phyloP scores from a whole-genome alignment of 2,113 vertebrate genomes.

The Terrapene triunguis region DNA sequence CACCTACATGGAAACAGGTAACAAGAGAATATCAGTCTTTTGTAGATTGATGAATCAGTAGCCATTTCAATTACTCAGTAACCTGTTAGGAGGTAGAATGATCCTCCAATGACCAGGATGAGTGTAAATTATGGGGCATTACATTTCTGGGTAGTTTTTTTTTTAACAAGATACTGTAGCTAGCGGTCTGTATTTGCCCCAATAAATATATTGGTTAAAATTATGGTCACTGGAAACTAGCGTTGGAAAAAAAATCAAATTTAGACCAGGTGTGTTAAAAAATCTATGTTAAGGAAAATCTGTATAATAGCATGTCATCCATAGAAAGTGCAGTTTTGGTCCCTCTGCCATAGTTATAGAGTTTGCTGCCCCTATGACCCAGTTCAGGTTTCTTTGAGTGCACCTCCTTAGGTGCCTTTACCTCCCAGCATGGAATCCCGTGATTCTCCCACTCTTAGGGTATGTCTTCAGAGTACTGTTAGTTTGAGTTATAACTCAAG shows the following conservation, averaged over 20 bases:
- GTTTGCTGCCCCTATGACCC: not conserved
- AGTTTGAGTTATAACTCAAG: too few species aligned
- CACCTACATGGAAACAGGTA: not conserved
- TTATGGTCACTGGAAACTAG: not conserved
- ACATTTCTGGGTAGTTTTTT: not conserved
- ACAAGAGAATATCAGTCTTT: not conserved
- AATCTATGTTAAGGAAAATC: accelerated
- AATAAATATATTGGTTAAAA: not conserved
- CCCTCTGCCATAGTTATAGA: not conserved
- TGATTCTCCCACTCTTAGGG: too few species aligned
- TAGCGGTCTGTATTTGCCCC: not conserved
- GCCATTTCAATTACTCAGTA: not conserved
- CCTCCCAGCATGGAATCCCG: too few species aligned
- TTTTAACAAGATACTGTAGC: not conserved
- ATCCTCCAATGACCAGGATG: not conserved
- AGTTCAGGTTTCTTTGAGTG: not conserved
- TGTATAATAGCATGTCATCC: not conserved
- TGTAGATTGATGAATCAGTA: not conserved
- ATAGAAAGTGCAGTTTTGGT: not conserved
- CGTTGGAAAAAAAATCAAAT: not conserved
- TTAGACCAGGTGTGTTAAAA: not conserved
- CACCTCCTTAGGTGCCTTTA: not conserved
- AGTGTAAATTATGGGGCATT: not conserved
- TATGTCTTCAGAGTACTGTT: too few species aligned
- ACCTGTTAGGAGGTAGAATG: not conserved